Conservation (phyloP, 2,797 vertebrate genomes). For the Chiloscyllium punctatum region DNA sequence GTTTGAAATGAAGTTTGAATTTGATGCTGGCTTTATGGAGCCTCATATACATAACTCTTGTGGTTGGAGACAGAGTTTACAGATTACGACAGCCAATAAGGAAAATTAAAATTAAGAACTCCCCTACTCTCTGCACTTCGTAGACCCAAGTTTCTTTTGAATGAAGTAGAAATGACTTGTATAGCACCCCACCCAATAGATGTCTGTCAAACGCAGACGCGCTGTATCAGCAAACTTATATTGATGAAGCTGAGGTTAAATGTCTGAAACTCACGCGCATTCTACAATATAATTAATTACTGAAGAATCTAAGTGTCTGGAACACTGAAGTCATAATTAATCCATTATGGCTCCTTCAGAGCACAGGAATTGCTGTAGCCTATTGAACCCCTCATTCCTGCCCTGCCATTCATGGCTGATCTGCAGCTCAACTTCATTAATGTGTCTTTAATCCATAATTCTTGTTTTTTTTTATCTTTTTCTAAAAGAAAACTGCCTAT, state of each 20-base stretch:
- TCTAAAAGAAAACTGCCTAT: too few species aligned
- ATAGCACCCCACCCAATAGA: not conserved
- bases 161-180: not conserved
- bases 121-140: not conserved
- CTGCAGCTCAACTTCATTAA: not conserved
- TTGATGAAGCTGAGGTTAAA: not conserved
- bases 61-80: not conserved
- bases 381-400: not conserved
- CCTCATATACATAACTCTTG: not conserved
- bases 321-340: not conserved
- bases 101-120: not conserved
- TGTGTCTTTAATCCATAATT: not conserved
- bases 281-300: not conserved
- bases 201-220: not conserved
- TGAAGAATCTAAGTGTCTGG: not conserved
- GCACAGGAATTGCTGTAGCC: not conserved
- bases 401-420: not conserved
- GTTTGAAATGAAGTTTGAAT: not conserved
- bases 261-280: not conserved
- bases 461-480: not conserved
- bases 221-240: not conserved
- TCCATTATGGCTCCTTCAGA: not conserved
- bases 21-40: not conserved
- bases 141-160: not conserved
- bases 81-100: not conserved